Base-by-base conservation (phyloP, 1,140 invertebrate species). In the Lasioglossum albipes region DNA sequence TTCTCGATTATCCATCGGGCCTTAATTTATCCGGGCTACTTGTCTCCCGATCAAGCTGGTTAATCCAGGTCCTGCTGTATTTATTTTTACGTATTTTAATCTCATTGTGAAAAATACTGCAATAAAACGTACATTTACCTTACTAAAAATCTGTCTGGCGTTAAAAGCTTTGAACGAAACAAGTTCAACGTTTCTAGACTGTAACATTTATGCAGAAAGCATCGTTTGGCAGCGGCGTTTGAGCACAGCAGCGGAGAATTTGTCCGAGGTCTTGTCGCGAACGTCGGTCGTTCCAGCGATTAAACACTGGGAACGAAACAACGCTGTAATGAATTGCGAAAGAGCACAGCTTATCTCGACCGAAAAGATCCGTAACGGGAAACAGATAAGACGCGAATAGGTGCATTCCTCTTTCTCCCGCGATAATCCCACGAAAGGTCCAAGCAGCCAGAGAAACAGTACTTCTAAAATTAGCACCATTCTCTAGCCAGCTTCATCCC, bases 401-500 rank as follows among this genome's bases (percentile, higher is more conserved):
- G 10, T 22, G 45, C 12, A 54, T 62, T 20, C 54, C n/a, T 12
- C n/a, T 45, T 65, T 72, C 45, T 57, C 2, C 7, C 16, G 42
- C 45, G 68, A 72, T 27, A 41, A 49, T 71, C 41, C 52, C 68
- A 42, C 27, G 57, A 72, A 77, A 72, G n/a, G 69, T 73, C 77
- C 49, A 45, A 59, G 62, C 52, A 45, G 13, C 71, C 7, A 13
- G n/a, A 31, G 49, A 73, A 27, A 73, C 69, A 65, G 76, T 74
- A 73, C 77, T 79, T 79, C 77, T 74, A 75, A 75, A 75, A 80
- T 80, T 75, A 80, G 73, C 66, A 62, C 65, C 45, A 75, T 80
- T 75, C 79, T 80, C 27, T 27, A 18, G 18, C 10, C n/a, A 36
- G 65, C 49, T 80, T 75, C 73, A 75, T 80, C 73, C 65, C 79